Percentiles rank a stretch among this genome's conserved stretches.
Conservation (phyloP, 2,113 vertebrate genomes). For the Myiozetetes cayanensis region DNA sequence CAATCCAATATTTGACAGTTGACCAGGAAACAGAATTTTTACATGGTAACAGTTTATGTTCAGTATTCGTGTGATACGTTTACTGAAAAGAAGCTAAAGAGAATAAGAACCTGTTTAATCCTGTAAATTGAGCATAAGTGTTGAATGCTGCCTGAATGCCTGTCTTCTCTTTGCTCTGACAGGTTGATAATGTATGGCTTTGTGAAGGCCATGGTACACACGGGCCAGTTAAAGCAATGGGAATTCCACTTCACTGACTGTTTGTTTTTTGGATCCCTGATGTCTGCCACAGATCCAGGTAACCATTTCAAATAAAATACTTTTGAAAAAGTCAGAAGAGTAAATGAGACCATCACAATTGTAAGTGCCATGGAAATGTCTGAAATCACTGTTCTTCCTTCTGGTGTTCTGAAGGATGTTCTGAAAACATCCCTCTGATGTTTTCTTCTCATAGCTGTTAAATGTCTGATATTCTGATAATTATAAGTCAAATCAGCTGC, state of each 20-base stretch:
- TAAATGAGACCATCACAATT: background rate
- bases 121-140: background rate
- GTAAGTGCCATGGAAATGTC: background rate
- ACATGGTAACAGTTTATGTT: background rate
- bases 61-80: background rate
- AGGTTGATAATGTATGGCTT: conserved; percentile 84
- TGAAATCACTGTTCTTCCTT: background rate
- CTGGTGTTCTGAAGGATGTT: too few relatives aligned
- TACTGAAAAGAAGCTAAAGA: background rate
- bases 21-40: background rate
- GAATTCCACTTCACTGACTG: conserved; percentile 86
- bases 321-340: background rate
- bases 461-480: background rate
- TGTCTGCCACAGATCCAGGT: conserved; percentile 90
- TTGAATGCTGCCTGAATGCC: background rate
- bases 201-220: conserved; percentile 79
- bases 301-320: conserved; percentile 36
- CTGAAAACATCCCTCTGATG: too few relatives aligned
- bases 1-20: background rate
- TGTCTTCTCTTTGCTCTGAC: conserved; percentile 57
- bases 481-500: background rate
- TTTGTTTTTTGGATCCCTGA: conserved; percentile 85
- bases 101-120: background rate
- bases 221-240: conserved; percentile 68
- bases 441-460: background rate